Evolutionary conservation across 2,888 invertebrate genomes (phyloP).

Genomic region (Molanna angustata): DNA sequence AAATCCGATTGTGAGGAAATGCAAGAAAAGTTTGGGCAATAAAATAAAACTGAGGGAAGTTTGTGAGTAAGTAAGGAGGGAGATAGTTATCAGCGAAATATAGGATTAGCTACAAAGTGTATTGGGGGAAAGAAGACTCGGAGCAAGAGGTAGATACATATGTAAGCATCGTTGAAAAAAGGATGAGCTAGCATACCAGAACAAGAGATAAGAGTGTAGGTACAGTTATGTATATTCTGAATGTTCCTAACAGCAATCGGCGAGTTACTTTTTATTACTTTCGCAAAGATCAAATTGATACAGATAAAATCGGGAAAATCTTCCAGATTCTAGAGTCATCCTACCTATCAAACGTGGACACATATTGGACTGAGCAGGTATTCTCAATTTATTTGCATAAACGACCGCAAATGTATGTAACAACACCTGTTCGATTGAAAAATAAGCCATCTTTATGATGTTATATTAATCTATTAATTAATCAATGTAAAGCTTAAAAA

Average conservation of each 20-base stretch:
- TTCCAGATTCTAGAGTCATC: no score
- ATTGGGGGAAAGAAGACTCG: no score
- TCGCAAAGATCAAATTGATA: conserved; percentile 33
- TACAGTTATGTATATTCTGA: conserved; percentile 27
- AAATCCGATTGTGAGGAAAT: not conserved
- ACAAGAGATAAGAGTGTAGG: conserved; percentile 31
- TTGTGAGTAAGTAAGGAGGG: conserved; percentile 15
- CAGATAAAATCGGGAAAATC: conserved; percentile 31
- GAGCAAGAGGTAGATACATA: no score
- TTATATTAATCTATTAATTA: no score
- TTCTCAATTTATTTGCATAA: no score
- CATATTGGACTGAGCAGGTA: no score
- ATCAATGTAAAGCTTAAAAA: no score
- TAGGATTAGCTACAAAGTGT: conserved; percentile 31
- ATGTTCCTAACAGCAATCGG: conserved; percentile 27
- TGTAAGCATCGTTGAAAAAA: conserved; percentile 31
- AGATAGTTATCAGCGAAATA: conserved; percentile 26
- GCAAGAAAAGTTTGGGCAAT: conserved; percentile 22
- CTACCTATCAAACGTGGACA: no score
- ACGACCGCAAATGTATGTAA: no score
- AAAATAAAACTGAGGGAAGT: conserved; percentile 22
- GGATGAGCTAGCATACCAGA: conserved; percentile 32
- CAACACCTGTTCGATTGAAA: no score
- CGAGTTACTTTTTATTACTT: conserved; percentile 32
- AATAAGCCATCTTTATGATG: no score